A percentile compares a stretch with the other conserved stretches of the same genome.
phyloP scores from a whole-genome alignment of 2,888 invertebrate species.

The Priocnemis perturbator region DNA sequence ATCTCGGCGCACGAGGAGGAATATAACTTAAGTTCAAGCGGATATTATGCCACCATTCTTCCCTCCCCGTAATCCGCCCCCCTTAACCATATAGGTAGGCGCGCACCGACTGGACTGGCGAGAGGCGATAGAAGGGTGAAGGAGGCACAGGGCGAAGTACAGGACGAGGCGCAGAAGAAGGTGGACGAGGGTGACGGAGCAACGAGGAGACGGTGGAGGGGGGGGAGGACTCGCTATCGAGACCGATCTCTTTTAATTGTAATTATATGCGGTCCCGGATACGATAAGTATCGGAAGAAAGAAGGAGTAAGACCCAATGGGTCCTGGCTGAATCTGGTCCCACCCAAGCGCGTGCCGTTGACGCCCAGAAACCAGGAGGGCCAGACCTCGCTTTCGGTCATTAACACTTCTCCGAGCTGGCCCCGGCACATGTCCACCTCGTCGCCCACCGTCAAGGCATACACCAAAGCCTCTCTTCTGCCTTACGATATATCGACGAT shows the following conservation, averaged over 20 bases:
- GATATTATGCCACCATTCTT: constrained; percentile 74
- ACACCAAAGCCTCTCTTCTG: too few species aligned
- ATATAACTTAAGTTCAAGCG: constrained; percentile 73
- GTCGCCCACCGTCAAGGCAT: background rate
- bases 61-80: constrained; percentile 60
- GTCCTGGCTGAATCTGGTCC: constrained; percentile 55
- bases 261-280: constrained; percentile 72
- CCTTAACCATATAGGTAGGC: constrained; percentile 68
- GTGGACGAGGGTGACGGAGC: constrained; percentile 25
- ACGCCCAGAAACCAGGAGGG: constrained; percentile 66
- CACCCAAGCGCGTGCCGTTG: constrained; percentile 74
- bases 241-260: constrained; percentile 73
- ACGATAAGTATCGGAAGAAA: constrained; percentile 50
- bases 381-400: constrained; percentile 47
- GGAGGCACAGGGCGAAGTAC: constrained; percentile 30
- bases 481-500: too few species aligned
- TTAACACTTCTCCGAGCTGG: constrained; percentile 41
- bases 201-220: constrained; percentile 28
- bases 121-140: constrained; percentile 49
- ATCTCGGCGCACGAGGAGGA: constrained; percentile 64
- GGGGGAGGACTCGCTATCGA: constrained; percentile 61
- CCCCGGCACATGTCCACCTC: too few species aligned
- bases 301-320: constrained; percentile 41
- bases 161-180: constrained; percentile 24
- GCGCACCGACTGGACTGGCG: constrained; percentile 57